phyloP scores from a whole-genome alignment of 1,140 invertebrate species.

The Antheraea mylitta region DNA sequence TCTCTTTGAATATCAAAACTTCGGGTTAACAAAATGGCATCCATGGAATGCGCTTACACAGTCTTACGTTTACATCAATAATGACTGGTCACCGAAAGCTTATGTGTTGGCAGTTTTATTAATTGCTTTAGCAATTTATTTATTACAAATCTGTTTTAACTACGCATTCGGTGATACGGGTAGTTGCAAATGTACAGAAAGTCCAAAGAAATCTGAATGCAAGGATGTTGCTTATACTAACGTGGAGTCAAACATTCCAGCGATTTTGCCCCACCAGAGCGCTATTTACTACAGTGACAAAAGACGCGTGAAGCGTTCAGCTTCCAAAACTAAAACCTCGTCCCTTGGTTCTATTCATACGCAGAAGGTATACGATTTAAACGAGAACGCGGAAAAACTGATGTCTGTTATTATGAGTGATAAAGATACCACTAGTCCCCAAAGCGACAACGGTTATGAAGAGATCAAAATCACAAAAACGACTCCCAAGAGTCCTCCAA shows the following conservation, averaged over 20 bases:
- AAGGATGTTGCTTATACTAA: slow-evolving; percentile 46
- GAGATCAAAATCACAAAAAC: slow-evolving; percentile 12
- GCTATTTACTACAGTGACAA: slow-evolving; percentile 36
- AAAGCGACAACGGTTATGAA: slow-evolving; percentile 9
- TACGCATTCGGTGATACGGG: slow-evolving; percentile 43
- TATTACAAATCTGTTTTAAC: slow-evolving; percentile 54
- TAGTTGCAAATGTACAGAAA: slow-evolving; percentile 39
- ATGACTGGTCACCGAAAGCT: slow-evolving; percentile 47
- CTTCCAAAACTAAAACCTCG: slow-evolving; percentile 36
- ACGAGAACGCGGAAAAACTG: slow-evolving; percentile 58
- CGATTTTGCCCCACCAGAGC: slow-evolving; percentile 46
- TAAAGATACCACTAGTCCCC: slow-evolving; percentile 32
- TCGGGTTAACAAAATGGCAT: slow-evolving; percentile 41
- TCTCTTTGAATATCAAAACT: slow-evolving; percentile 42
- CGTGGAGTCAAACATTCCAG: slow-evolving; percentile 50
- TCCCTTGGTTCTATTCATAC: slow-evolving; percentile 42
- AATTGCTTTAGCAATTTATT: slow-evolving; percentile 45
- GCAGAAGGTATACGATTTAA: slow-evolving; percentile 56
- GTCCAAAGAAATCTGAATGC: slow-evolving; percentile 14
- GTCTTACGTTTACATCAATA: slow-evolving; percentile 43
- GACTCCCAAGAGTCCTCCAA: slow-evolving; percentile 49
- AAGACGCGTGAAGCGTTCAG: slow-evolving; percentile 20
- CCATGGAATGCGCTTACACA: slow-evolving; percentile 47
- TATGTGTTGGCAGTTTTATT: slow-evolving; percentile 44
- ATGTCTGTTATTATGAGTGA: slow-evolving; percentile 57